A percentile compares a stretch with the other conserved stretches of the same genome.
phyloP scores from a whole-genome alignment of 2,888 invertebrate genomes.

The Hydropsyche betteni region DNA sequence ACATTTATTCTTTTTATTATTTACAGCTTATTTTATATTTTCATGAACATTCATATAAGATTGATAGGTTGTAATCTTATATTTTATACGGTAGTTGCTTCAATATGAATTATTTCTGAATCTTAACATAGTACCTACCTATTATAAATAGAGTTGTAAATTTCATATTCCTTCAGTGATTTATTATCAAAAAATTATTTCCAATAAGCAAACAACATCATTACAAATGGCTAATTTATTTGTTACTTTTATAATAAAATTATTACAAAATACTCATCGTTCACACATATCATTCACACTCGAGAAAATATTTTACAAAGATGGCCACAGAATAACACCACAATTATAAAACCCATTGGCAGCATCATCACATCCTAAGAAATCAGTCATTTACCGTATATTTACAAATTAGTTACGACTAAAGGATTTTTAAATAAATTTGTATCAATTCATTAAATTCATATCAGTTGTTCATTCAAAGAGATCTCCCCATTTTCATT shows the following conservation, averaged over 20 bases:
- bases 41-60: too few species aligned
- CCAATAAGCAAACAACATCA: background rate
- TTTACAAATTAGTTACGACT: slow-evolving; percentile 49
- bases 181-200: background rate
- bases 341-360: slow-evolving; percentile 39
- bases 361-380: slow-evolving; percentile 31
- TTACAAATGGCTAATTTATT: slow-evolving; percentile 48
- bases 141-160: too few species aligned
- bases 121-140: too few species aligned
- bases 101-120: too few species aligned
- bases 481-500: slow-evolving; percentile 64
- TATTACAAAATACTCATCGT: slow-evolving; percentile 51
- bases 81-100: too few species aligned
- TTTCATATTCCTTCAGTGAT: too few species aligned
- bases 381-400: slow-evolving; percentile 37
- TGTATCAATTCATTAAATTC: slow-evolving; percentile 19
- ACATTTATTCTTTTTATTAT: too few species aligned
- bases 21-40: too few species aligned
- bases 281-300: slow-evolving; percentile 47
- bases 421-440: slow-evolving; percentile 49
- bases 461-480: slow-evolving; percentile 52
- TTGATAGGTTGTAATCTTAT: too few species aligned
- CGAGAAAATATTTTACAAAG: slow-evolving; percentile 50
- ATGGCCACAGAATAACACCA: slow-evolving; percentile 41
- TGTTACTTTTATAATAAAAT: slow-evolving; percentile 50